Percentiles rank a stretch among this genome's conserved stretches.
Evolutionary conservation across 2,113 vertebrate species (phyloP).

Genomic region (Amia ocellicauda): DNA sequence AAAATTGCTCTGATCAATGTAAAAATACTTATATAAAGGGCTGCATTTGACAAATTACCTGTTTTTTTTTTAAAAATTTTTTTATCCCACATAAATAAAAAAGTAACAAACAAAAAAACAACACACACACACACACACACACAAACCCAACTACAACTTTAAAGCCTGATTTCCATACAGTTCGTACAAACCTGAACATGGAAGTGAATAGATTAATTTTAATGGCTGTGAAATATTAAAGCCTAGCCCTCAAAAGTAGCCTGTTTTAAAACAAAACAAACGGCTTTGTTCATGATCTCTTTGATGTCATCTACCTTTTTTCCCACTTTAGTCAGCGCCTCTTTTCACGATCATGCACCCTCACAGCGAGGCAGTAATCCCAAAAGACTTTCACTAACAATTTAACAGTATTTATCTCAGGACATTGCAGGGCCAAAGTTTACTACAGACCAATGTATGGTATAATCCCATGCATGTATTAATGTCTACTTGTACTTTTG

Average conservation of each 20-base stretch:
- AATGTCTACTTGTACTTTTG: too few species aligned
- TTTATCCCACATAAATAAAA: too few species aligned
- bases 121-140: conserved; percentile 13
- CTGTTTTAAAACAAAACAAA: conserved; percentile 31
- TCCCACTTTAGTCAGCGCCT: conserved; percentile 16
- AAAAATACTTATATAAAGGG: conserved; percentile 32
- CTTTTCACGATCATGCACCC: conserved; percentile 3
- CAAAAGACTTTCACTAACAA: conserved; percentile 10
- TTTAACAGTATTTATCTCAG: conserved; percentile 23
- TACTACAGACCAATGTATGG: conserved; percentile 5
- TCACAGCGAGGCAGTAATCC: not conserved
- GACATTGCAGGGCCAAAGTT: conserved; percentile 8
- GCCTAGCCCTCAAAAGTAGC: conserved; percentile 31
- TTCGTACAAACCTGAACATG: conserved; percentile 31
- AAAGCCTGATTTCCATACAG: conserved; percentile 35
- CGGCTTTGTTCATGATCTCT: conserved; percentile 38
- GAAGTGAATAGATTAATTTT: conserved; percentile 37
- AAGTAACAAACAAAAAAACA: conserved; percentile 18
- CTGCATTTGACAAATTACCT: conserved; percentile 27
- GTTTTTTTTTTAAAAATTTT: too few species aligned
- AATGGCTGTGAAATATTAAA: conserved; percentile 39
- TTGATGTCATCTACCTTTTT: conserved; percentile 31
- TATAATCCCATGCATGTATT: conserved; percentile 4
- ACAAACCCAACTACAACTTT: conserved; percentile 25
- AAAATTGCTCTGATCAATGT: not conserved